Conservation (phyloP, 2,797 vertebrate species). For the Poeciliopsis infans region DNA sequence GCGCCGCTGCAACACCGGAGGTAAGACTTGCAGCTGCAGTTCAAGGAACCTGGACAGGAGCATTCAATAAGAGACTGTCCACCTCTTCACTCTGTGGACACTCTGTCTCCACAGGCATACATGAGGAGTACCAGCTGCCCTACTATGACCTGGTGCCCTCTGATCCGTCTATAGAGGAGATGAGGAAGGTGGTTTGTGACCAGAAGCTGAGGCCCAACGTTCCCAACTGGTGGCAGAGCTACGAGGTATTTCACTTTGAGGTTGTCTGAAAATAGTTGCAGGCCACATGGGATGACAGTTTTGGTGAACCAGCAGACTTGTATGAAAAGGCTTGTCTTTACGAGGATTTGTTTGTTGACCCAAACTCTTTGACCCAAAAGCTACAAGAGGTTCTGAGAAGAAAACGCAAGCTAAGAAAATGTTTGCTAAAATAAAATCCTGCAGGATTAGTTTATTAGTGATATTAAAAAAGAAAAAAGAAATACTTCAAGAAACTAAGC, state of each 20-base stretch:
- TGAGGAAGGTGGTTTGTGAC: slow-evolving; percentile 98
- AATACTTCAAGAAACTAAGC: neutral
- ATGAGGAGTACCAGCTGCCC: slow-evolving; percentile 98
- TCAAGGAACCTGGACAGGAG: neutral
- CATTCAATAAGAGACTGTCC: slow-evolving; percentile 12
- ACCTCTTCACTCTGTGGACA: neutral
- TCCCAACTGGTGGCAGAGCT: slow-evolving; percentile 99
- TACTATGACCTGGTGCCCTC: slow-evolving; percentile 98
- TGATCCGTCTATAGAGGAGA: slow-evolving; percentile 98
- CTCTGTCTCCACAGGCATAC: slow-evolving; percentile 89
- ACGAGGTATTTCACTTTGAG: slow-evolving; percentile 84
- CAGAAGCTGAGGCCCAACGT: slow-evolving; percentile 96
- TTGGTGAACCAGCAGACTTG: neutral
- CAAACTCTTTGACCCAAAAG: neutral
- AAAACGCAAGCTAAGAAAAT: neutral
- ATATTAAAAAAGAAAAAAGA: neutral
- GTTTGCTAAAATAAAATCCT: neutral
- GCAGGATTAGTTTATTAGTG: neutral
- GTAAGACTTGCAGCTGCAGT: slow-evolving; percentile 61
- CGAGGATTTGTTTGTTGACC: neutral
- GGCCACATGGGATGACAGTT: neutral
- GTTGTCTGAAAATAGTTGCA: slow-evolving; percentile 20
- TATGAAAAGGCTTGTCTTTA: slow-evolving; percentile 1
- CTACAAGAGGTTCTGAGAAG: neutral
- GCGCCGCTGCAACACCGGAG: slow-evolving; percentile 93